Conservation (phyloP, 2,888 invertebrate species). For the Aricia artaxerxes region DNA sequence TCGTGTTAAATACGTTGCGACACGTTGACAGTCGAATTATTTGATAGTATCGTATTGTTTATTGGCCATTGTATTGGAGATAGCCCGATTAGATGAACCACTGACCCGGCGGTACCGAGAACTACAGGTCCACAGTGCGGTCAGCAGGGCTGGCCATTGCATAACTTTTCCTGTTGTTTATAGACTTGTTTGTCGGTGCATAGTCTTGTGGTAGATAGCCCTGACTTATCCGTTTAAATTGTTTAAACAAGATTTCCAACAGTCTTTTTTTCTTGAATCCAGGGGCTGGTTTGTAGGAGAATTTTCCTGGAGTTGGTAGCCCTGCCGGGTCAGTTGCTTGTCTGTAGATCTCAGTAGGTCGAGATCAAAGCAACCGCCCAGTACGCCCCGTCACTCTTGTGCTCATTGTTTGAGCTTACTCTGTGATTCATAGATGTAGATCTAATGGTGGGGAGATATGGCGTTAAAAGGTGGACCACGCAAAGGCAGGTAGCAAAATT, state of each 20-base stretch:
- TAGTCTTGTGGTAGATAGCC: not conserved
- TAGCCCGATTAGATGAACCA: slow-evolving; percentile 66
- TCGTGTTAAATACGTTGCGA: slow-evolving; percentile 31
- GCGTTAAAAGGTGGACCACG: not conserved
- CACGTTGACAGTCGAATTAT: slow-evolving; percentile 33
- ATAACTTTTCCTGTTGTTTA: not conserved
- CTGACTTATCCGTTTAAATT: not conserved
- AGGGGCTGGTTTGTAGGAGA: not conserved
- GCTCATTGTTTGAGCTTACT: slow-evolving; percentile 66
- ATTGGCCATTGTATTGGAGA: slow-evolving; percentile 37
- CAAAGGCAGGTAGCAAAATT: not conserved
- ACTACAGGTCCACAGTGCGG: slow-evolving; percentile 71
- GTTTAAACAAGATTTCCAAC: not conserved
- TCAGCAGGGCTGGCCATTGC: slow-evolving; percentile 46
- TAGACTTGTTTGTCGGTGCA: not conserved
- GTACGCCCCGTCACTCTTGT: slow-evolving; percentile 70
- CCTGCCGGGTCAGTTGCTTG: slow-evolving; percentile 42
- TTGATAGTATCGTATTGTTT: slow-evolving; percentile 32
- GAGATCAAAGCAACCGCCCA: slow-evolving; percentile 69
- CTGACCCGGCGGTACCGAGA: slow-evolving; percentile 62
- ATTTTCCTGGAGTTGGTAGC: not conserved
- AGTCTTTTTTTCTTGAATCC: not conserved
- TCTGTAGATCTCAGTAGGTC: slow-evolving; percentile 61
- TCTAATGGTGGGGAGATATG: not conserved
- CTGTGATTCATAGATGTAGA: slow-evolving; percentile 62